Evolutionary conservation across 2,888 invertebrate genomes (phyloP).

Genomic region (Noctua comes): DNA sequence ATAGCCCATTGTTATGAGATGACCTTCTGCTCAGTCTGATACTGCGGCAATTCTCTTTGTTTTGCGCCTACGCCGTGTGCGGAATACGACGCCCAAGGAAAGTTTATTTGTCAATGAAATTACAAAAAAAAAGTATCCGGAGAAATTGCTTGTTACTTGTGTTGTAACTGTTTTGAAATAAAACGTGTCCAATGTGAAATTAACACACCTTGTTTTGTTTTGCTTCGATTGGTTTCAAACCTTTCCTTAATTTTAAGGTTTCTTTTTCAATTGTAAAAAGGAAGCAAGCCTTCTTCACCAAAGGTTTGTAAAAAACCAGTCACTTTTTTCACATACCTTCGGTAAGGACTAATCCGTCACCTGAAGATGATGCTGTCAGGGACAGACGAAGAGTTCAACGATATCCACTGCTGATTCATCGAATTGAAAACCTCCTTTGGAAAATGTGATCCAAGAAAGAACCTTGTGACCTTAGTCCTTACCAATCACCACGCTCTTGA

Average conservation of each 20-base stretch:
- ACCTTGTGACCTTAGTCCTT: background rate
- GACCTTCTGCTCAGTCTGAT: conserved; percentile 35
- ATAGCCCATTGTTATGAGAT: conserved; percentile 29
- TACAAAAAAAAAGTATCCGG: conserved; percentile 56
- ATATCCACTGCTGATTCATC: background rate
- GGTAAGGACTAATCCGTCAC: background rate
- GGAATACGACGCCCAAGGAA: conserved; percentile 67
- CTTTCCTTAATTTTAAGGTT: background rate
- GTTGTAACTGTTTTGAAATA: conserved; percentile 52
- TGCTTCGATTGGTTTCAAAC: background rate
- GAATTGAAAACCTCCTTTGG: background rate
- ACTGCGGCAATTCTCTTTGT: conserved; percentile 47
- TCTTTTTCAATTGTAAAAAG: too few species aligned
- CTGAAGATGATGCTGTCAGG: background rate
- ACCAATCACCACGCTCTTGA: background rate
- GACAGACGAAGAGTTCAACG: background rate
- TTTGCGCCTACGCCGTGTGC: conserved; percentile 51
- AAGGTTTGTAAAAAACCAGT: background rate
- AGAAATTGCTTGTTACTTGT: conserved; percentile 58
- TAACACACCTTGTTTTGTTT: background rate
- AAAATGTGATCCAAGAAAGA: background rate
- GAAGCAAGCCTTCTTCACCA: background rate
- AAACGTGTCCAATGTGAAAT: background rate
- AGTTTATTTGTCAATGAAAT: conserved; percentile 66
- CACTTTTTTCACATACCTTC: too few species aligned